These are phyloP conservation scores for Oscheius onirici DNA, from an alignment of 2,888 invertebrate species.

Conservation along the genomic window DNA sequence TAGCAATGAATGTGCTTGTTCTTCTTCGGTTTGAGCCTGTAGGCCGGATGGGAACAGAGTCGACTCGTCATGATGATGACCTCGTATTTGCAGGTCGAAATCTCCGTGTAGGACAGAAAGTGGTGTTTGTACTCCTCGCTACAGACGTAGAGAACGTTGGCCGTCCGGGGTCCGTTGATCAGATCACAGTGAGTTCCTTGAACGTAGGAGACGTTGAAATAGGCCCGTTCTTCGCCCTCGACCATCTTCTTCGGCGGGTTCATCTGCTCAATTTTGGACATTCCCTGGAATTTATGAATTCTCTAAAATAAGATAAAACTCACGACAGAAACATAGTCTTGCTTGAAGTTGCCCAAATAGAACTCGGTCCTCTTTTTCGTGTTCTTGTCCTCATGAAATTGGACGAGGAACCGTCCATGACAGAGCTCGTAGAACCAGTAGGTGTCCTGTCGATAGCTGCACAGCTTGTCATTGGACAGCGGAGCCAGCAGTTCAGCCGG, in stretches of 20 bases:
- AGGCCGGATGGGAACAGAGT: constrained; percentile 89
- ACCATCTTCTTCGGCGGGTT: constrained; percentile 73
- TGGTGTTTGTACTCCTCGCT: constrained; percentile 36
- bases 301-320: not conserved
- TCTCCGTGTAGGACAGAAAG: constrained; percentile 28
- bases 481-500: constrained; percentile 20
- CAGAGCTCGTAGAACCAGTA: constrained; percentile 68
- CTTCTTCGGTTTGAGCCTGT: constrained; percentile 59
- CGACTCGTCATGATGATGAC: constrained; percentile 86
- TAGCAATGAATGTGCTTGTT: constrained; percentile 63
- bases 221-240: constrained; percentile 88
- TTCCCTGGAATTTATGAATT: not conserved
- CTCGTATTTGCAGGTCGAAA: constrained; percentile 90
- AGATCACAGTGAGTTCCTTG: constrained; percentile 93
- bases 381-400: constrained; percentile 93
- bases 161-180: constrained; percentile 76
- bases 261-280: constrained; percentile 21
- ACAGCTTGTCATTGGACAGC: constrained; percentile 49
- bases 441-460: constrained; percentile 73
- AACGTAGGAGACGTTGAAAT: constrained; percentile 81
- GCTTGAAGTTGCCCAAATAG: constrained; percentile 65
- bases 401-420: constrained; percentile 79
- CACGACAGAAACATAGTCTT: constrained; percentile 40
- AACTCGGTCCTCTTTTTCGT: constrained; percentile 75
- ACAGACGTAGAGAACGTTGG: constrained; percentile 66